Conservation (phyloP, 2,113 vertebrate genomes). For the Poecilia latipinna region DNA sequence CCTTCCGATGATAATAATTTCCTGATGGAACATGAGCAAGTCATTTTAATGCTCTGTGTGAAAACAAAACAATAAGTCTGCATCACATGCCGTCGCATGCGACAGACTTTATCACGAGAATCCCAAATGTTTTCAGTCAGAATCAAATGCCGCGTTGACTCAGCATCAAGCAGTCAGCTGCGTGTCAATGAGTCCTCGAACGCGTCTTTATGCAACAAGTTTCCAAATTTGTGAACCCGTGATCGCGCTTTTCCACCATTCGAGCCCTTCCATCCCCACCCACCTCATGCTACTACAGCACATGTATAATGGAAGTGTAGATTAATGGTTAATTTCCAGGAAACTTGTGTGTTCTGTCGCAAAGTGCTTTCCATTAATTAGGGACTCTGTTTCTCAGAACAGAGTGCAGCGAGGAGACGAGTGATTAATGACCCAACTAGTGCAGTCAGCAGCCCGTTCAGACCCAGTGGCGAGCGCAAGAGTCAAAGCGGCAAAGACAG, state of each 20-base stretch:
- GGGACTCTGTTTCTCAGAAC: slow-evolving; percentile 60
- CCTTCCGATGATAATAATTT: slow-evolving; percentile 19
- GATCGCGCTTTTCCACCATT: slow-evolving; percentile 38
- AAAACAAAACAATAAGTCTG: neutral
- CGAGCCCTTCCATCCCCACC: slow-evolving; percentile 26
- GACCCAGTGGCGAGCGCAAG: slow-evolving; percentile 45
- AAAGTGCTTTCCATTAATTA: slow-evolving; percentile 77
- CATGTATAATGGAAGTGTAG: slow-evolving; percentile 61
- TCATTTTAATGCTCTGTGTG: slow-evolving; percentile 12
- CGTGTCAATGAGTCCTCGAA: slow-evolving; percentile 4
- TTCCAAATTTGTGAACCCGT: slow-evolving; percentile 16
- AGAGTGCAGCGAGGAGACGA: slow-evolving; percentile 42
- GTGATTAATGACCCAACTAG: slow-evolving; percentile 62
- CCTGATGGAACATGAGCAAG: neutral
- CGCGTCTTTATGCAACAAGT: slow-evolving; percentile 3
- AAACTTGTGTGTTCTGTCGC: slow-evolving; percentile 69
- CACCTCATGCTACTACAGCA: slow-evolving; percentile 54
- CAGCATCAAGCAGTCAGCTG: slow-evolving; percentile 17
- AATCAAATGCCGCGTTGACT: neutral
- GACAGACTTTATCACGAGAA: neutral
- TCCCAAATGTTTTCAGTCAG: too few species aligned
- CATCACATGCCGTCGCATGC: neutral
- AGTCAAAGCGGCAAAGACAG: slow-evolving; percentile 21
- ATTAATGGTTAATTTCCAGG: slow-evolving; percentile 75
- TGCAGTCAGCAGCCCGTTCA: slow-evolving; percentile 42